Percentiles rank a stretch among this genome's conserved stretches.
Evolutionary conservation across 2,888 invertebrate species (phyloP).

Genomic region (Chouioia cunea): DNA sequence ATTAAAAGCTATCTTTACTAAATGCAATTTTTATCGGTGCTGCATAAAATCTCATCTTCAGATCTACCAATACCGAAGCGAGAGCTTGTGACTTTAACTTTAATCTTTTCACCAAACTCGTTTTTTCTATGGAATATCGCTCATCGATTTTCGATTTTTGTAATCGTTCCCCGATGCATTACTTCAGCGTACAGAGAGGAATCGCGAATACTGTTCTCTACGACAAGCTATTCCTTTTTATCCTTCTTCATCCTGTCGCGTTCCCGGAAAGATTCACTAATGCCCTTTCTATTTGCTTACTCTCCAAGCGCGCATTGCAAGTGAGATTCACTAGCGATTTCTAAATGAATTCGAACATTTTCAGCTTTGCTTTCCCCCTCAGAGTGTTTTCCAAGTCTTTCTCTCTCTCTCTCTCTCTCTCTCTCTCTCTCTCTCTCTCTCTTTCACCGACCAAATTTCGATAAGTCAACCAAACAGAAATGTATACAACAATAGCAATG

Average conservation of each 20-base stretch:
- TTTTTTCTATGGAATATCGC: conserved; percentile 26
- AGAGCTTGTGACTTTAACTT: conserved; percentile 10
- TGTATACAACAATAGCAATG: too few relatives aligned
- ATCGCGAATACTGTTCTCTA: background rate
- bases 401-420: too few relatives aligned
- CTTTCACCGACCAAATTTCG: too few relatives aligned
- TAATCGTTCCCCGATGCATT: conserved; percentile 17
- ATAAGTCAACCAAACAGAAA: too few relatives aligned
- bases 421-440: too few relatives aligned
- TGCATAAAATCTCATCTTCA: conserved; percentile 38
- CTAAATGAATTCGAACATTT: too few relatives aligned
- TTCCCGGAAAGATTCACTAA: too few relatives aligned
- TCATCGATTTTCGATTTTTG: conserved; percentile 39
- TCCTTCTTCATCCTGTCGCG: background rate
- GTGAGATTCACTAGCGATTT: too few relatives aligned
- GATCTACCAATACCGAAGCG: conserved; percentile 18
- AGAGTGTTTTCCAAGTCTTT: too few relatives aligned
- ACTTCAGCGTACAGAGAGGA: conserved; percentile 1
- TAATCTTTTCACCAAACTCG: conserved; percentile 22
- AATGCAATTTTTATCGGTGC: conserved; percentile 35
- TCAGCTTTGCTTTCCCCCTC: too few relatives aligned
- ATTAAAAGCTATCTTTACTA: conserved; percentile 1
- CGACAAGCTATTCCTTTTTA: background rate
- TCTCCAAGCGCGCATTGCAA: too few relatives aligned
- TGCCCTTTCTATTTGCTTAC: too few relatives aligned